phyloP scores from a whole-genome alignment of 2,888 invertebrate genomes.

The Ganaspis brasiliensis region DNA sequence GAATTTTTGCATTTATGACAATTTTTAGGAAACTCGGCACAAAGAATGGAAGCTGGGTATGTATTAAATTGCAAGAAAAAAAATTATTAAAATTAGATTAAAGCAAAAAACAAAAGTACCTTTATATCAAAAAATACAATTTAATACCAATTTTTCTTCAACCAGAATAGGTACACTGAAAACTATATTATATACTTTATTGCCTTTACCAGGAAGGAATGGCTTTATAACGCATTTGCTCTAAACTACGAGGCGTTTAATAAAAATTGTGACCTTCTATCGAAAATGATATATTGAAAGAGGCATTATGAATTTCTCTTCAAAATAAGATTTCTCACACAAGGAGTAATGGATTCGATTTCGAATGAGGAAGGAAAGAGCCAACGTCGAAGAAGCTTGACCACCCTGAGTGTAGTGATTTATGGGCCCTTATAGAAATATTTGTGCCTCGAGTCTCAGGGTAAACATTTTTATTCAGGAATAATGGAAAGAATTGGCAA shows the following conservation, averaged over 20 bases:
- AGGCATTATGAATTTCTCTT: background rate
- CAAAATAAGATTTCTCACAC: conserved; percentile 29
- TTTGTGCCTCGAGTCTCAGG: conserved; percentile 67
- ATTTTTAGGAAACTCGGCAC: too few relatives aligned
- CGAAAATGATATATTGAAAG: background rate
- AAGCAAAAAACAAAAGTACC: too few relatives aligned
- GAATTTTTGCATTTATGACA: too few relatives aligned
- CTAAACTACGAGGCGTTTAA: background rate
- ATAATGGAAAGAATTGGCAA: conserved; percentile 60
- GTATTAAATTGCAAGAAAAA: too few relatives aligned
- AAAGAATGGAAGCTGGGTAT: too few relatives aligned
- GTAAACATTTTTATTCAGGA: conserved; percentile 77
- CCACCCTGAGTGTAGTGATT: conserved; percentile 76
- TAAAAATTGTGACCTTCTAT: background rate
- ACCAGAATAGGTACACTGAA: too few relatives aligned
- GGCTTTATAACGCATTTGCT: too few relatives aligned
- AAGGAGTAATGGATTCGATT: conserved; percentile 16
- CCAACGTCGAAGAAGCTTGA: conserved; percentile 66
- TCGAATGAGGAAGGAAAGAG: conserved; percentile 31
- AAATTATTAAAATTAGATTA: too few relatives aligned
- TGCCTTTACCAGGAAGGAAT: too few relatives aligned
- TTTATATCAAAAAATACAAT: too few relatives aligned
- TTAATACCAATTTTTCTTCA: too few relatives aligned
- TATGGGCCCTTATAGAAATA: conserved; percentile 74
- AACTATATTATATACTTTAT: too few relatives aligned